Conservation (phyloP, 2,797 vertebrate species). For the Acipenser oxyrinchus region DNA sequence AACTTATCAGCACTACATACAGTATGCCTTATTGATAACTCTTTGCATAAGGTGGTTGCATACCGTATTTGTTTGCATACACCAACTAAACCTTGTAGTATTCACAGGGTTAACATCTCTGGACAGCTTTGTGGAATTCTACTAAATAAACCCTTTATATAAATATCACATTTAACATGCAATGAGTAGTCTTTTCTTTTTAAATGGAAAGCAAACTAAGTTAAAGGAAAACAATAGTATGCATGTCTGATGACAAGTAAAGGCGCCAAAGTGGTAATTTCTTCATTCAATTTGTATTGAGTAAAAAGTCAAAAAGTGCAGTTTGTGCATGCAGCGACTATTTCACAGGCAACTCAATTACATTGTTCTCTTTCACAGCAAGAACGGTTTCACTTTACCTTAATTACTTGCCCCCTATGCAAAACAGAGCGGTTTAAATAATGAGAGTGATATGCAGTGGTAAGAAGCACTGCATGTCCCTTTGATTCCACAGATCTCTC, state of each 20-base stretch:
- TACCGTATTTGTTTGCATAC: no score
- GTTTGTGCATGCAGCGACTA: background rate
- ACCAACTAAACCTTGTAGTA: no score
- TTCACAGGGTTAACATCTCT: no score
- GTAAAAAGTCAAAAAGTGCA: slow-evolving; percentile 10
- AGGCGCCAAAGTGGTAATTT: slow-evolving; percentile 30
- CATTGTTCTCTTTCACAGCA: background rate
- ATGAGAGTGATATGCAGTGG: background rate
- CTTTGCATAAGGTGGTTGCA: no score
- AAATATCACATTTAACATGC: no score
- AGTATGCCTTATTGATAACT: no score
- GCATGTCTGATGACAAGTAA: slow-evolving; percentile 19
- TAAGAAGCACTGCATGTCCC: background rate
- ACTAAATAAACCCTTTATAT: no score
- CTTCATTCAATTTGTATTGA: slow-evolving; percentile 32
- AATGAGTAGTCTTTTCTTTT: background rate
- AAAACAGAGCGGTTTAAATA: background rate
- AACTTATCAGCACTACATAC: no score
- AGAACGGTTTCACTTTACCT: slow-evolving; percentile 16
- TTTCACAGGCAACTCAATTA: background rate
- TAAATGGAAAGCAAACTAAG: slow-evolving; percentile 34
- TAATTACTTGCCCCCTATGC: background rate
- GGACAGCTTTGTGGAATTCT: no score
- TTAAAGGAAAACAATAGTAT: slow-evolving; percentile 24
- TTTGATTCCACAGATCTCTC: slow-evolving; percentile 15